phyloP scores from a whole-genome alignment of 2,113 vertebrate species.

The Asarcornis scutulata region DNA sequence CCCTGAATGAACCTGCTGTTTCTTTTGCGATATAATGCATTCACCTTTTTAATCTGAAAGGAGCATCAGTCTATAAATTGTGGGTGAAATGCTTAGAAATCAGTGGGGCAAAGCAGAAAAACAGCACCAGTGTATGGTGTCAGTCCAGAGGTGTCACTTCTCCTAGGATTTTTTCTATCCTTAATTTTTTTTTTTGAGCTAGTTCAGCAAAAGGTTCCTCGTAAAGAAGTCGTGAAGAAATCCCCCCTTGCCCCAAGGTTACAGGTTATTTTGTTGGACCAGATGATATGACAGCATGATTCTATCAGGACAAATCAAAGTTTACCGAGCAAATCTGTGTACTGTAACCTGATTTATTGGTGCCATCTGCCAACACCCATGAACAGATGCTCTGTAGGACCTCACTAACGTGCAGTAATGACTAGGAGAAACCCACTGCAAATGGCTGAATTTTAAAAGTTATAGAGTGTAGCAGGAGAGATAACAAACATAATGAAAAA shows the following conservation, averaged over 20 bases:
- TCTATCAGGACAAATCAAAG: slow-evolving; percentile 66
- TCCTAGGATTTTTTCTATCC: not conserved
- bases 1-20: not conserved
- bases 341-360: slow-evolving; percentile 65
- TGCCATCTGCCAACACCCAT: slow-evolving; percentile 61
- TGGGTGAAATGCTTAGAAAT: not conserved
- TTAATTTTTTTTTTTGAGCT: not conserved
- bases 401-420: slow-evolving; percentile 43
- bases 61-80: not conserved
- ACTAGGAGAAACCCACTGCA: slow-evolving; percentile 30
- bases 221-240: slow-evolving; percentile 7
- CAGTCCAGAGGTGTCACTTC: not conserved
- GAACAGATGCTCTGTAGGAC: slow-evolving; percentile 60
- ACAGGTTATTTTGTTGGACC: slow-evolving; percentile 35
- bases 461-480: not conserved
- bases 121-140: not conserved
- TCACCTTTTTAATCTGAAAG: not conserved
- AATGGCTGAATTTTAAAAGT: slow-evolving; percentile 27
- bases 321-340: slow-evolving; percentile 61
- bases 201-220: not conserved
- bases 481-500: not conserved
- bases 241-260: not conserved
- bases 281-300: slow-evolving; percentile 54
- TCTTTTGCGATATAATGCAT: not conserved
- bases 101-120: not conserved